A percentile compares a stretch with the other conserved stretches of the same genome.
phyloP scores from a whole-genome alignment of 2,888 invertebrate species.

The Microctonus brassicae region DNA sequence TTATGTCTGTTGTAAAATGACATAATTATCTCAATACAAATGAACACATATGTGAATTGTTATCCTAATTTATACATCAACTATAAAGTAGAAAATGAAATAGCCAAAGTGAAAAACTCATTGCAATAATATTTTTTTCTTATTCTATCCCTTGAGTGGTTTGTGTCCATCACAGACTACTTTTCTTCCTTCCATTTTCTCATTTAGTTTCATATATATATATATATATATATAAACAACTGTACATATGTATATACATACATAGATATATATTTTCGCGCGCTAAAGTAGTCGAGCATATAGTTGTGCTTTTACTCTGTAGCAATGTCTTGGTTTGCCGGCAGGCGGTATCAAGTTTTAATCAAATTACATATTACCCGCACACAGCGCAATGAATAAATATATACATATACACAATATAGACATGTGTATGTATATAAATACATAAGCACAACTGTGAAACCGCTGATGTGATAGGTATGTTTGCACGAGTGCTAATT shows the following conservation, averaged over 20 bases:
- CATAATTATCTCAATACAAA: too few species aligned
- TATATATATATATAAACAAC: background rate
- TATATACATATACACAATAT: too few species aligned
- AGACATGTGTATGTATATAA: conserved; percentile 33
- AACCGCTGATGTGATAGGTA: conserved; percentile 46
- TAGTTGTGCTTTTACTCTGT: background rate
- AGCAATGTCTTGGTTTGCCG: conserved; percentile 20
- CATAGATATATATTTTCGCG: too few species aligned
- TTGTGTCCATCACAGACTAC: background rate
- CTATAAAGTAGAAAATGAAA: background rate
- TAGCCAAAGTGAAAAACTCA: background rate
- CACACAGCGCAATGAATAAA: conserved; percentile 48
- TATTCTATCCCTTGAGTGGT: background rate
- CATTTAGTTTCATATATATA: background rate
- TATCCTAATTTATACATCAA: too few species aligned
- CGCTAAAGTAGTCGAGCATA: background rate
- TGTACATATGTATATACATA: too few species aligned
- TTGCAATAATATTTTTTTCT: background rate
- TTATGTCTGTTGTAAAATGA: background rate
- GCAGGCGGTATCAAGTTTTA: conserved; percentile 51
- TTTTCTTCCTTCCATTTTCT: background rate
- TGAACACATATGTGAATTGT: too few species aligned
- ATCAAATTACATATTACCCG: conserved; percentile 56
- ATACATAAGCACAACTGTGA: conserved; percentile 36
- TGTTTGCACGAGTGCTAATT: conserved; percentile 33